Conservation (phyloP, 2,113 vertebrate genomes). For the Raja brachyura region DNA sequence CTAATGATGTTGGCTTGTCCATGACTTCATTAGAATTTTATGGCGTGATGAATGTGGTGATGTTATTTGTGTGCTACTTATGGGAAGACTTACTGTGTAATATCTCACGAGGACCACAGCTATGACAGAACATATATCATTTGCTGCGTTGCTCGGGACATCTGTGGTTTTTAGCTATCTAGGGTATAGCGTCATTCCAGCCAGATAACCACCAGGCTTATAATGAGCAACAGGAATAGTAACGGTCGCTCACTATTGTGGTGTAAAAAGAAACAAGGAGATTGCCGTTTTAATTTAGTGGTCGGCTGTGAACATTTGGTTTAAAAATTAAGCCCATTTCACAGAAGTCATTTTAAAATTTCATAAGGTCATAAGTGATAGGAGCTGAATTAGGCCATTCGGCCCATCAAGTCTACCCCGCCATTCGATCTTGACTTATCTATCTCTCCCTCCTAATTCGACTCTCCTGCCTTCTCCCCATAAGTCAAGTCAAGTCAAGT, state of each 20-base stretch:
- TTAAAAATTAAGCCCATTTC: not conserved
- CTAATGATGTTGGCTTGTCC: not conserved
- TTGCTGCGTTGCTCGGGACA: conserved; percentile 16
- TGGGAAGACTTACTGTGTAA: not conserved
- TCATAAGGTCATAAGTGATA: too few relatives aligned
- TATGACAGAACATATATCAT: conserved; percentile 30
- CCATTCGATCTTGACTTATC: too few relatives aligned
- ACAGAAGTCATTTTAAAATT: too few relatives aligned
- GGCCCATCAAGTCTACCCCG: too few relatives aligned
- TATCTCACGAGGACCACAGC: not conserved
- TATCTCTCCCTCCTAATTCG: too few relatives aligned
- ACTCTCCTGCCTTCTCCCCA: too few relatives aligned
- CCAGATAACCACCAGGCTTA: not conserved
- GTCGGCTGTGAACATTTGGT: not conserved
- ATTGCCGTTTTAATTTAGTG: not conserved
- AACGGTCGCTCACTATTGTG: not conserved
- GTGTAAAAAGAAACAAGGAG: not conserved
- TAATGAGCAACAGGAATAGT: conserved; percentile 27
- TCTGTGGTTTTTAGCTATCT: conserved; percentile 36
- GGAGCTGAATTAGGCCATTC: too few relatives aligned
- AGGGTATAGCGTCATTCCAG: conserved; percentile 26
- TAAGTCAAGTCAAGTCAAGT: too few relatives aligned
- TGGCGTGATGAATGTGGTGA: conserved; percentile 5
- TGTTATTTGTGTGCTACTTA: conserved; percentile 32
- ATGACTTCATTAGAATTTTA: not conserved